phyloP scores from a whole-genome alignment of 2,888 invertebrate genomes.

The Pachycephus smyrnensis region DNA sequence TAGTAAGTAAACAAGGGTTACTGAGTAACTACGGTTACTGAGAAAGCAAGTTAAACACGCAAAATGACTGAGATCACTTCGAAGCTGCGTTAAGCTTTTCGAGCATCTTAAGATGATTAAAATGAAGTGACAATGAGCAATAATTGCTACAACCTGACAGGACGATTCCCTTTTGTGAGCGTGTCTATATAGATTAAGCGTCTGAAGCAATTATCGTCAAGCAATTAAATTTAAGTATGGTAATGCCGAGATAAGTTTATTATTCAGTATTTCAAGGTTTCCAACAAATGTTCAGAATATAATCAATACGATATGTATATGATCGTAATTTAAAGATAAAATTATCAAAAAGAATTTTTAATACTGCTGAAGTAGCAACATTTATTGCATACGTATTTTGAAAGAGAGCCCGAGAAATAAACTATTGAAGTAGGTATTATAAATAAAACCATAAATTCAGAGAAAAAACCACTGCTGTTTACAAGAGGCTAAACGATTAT shows the following conservation, averaged over 20 bases:
- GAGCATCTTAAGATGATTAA: background rate
- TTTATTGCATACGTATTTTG: background rate
- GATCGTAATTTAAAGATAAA: background rate
- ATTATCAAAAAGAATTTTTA: background rate
- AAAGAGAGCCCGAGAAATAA: background rate
- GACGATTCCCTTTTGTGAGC: background rate
- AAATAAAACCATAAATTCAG: background rate
- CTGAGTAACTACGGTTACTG: background rate
- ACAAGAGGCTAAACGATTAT: background rate
- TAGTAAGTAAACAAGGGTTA: background rate
- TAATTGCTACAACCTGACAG: background rate
- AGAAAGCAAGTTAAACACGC: background rate
- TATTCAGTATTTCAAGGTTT: background rate
- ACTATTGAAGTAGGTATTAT: background rate
- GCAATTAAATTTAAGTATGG: background rate
- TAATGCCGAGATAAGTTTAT: background rate
- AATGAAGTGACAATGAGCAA: background rate
- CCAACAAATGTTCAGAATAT: background rate
- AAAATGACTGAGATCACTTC: background rate
- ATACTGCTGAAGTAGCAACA: background rate
- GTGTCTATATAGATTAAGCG: background rate
- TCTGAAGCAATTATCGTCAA: background rate
- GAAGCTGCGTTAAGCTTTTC: background rate
- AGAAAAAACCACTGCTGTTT: background rate
- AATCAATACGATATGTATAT: background rate